A percentile compares a stretch with the other conserved stretches of the same genome.
These are phyloP conservation scores for Temnothorax ravouxi DNA, from an alignment of 2,888 invertebrate genomes.

Conservation along the genomic window DNA sequence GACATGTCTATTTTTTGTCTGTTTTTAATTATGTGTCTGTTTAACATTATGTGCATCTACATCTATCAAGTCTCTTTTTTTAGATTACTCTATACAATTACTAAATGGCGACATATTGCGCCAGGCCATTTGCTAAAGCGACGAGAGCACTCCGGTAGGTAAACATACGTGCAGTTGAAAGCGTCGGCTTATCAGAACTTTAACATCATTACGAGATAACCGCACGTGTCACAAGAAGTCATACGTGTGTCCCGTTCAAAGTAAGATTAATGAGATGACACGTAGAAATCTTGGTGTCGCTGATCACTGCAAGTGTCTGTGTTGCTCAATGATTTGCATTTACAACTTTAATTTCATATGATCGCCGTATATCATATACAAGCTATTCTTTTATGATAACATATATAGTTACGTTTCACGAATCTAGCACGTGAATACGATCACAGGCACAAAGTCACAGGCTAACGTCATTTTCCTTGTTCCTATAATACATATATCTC, in stretches of 20 bases:
- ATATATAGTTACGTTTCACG: neutral
- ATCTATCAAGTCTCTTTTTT: neutral
- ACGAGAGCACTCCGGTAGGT: neutral
- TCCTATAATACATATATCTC: neutral
- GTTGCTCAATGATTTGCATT: conserved; percentile 4
- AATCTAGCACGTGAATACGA: neutral
- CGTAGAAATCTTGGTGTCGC: neutral
- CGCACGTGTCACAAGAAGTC: neutral
- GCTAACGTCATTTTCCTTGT: neutral
- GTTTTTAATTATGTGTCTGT: neutral
- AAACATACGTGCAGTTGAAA: conserved; percentile 21
- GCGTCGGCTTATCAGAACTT: conserved; percentile 3
- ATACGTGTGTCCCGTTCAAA: neutral
- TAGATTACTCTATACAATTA: neutral
- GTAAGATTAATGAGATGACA: conserved; percentile 1
- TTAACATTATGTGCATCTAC: neutral
- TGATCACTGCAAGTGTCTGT: neutral
- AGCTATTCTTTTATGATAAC: neutral
- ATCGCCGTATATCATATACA: neutral
- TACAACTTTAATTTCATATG: neutral
- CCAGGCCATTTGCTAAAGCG: conserved; percentile 5
- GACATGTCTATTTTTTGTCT: neutral
- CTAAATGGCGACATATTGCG: neutral
- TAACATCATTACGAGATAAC: conserved; percentile 4
- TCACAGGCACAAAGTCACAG: neutral